Evolutionary conservation across 2,113 vertebrate genomes (phyloP).

Genomic region (Catharus minimus): DNA sequence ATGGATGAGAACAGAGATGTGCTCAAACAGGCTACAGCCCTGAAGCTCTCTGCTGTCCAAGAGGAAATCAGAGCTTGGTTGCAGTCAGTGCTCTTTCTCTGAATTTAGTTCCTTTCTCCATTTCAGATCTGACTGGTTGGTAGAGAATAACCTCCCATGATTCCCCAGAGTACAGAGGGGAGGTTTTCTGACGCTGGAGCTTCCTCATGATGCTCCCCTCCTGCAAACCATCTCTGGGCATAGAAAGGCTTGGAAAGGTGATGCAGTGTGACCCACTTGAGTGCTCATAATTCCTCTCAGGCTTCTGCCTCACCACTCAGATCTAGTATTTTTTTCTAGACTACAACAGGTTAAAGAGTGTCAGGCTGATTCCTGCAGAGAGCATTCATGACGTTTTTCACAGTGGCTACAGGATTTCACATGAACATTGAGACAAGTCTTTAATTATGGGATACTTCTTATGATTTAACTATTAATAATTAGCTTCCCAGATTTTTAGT

Average conservation of each 20-base stretch:
- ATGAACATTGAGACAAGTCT: neutral
- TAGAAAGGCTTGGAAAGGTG: neutral
- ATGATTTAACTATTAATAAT: constrained; percentile 20
- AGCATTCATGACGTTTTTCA: neutral
- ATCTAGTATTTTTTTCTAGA: neutral
- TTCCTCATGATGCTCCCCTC: neutral
- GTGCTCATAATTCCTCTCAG: neutral
- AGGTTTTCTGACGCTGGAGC: neutral
- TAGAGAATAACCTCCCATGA: rapidly evolving
- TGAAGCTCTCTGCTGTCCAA: neutral
- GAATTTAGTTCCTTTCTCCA: neutral
- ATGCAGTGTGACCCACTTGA: neutral
- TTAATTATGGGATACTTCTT: neutral
- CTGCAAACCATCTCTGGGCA: neutral
- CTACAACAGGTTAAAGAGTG: neutral
- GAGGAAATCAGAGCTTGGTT: neutral
- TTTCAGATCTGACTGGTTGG: neutral
- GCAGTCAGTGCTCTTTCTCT: neutral
- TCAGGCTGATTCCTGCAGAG: neutral
- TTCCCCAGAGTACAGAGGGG: neutral
- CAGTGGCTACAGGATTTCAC: neutral
- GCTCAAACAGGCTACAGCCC: neutral
- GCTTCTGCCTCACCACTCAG: neutral
- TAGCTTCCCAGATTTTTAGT: neutral
- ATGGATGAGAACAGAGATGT: rapidly evolving